Evolutionary conservation across 2,888 invertebrate genomes (phyloP).

Genomic region (Xylota segnis): DNA sequence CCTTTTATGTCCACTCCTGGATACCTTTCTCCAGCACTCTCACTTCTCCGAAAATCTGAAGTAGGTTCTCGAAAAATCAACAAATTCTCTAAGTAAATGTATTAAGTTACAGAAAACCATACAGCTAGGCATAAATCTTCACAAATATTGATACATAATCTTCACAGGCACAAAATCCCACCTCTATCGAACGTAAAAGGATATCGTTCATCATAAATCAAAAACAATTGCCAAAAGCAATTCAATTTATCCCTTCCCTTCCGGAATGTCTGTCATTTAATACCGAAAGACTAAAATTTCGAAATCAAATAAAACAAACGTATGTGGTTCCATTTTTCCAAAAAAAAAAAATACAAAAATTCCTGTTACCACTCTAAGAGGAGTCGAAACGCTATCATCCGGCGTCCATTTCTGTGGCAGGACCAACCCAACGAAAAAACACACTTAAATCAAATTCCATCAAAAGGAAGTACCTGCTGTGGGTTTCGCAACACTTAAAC

Average conservation of each 20-base stretch:
- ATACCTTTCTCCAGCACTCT: no score
- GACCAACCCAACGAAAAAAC: slow-evolving; percentile 41
- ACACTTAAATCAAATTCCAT: slow-evolving; percentile 63
- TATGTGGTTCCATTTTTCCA: slow-evolving; percentile 34
- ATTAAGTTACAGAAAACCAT: background rate
- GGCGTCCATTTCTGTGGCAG: slow-evolving; percentile 14
- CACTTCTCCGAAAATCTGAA: no score
- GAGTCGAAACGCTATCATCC: slow-evolving; percentile 6
- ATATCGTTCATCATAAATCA: slow-evolving; percentile 14
- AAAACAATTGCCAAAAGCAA: slow-evolving; percentile 37
- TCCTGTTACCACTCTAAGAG: background rate
- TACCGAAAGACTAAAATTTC: slow-evolving; percentile 6
- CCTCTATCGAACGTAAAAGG: background rate
- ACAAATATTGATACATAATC: background rate
- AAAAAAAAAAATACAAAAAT: slow-evolving; percentile 5
- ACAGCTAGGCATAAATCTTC: background rate
- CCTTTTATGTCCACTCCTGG: no score
- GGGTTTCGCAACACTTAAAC: slow-evolving; percentile 60
- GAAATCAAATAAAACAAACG: slow-evolving; percentile 20
- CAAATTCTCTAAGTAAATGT: no score
- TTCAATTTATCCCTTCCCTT: slow-evolving; percentile 5
- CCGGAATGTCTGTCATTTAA: slow-evolving; percentile 5
- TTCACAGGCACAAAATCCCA: background rate
- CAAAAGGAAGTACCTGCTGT: slow-evolving; percentile 52
- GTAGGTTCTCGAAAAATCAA: no score